Evolutionary conservation across 1,140 invertebrate genomes (phyloP).

Genomic region (Formica selysi): DNA sequence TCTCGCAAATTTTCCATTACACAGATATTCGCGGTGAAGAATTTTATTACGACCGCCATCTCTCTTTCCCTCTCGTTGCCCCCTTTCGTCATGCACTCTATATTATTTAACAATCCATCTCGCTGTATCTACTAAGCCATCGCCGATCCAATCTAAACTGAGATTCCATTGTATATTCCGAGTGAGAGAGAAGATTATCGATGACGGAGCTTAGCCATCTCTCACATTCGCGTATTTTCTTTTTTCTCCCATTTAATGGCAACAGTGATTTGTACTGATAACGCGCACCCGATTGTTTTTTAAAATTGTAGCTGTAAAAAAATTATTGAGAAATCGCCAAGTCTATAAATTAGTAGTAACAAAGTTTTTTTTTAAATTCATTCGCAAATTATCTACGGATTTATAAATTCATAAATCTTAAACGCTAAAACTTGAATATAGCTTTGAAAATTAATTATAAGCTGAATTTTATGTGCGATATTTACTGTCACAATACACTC

Average conservation of each 20-base stretch:
- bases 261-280: neutral
- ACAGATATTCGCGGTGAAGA: constrained; percentile 70
- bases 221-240: neutral
- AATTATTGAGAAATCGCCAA: neutral
- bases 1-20: constrained; percentile 75
- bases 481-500: neutral
- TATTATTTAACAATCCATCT: constrained; percentile 64
- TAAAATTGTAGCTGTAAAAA: neutral
- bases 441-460: no score
- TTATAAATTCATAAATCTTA: neutral
- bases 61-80: constrained; percentile 2
- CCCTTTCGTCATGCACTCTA: neutral
- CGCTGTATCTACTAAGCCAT: constrained; percentile 52
- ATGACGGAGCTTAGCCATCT: constrained; percentile 16
- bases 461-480: neutral
- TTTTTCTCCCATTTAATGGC: neutral
- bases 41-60: constrained; percentile 71
- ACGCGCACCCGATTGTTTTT: neutral
- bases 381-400: neutral
- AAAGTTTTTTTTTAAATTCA: neutral
- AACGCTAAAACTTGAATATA: no score
- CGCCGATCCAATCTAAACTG: constrained; percentile 59
- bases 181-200: constrained; percentile 48
- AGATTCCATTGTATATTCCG: constrained; percentile 42
- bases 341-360: neutral